phyloP scores from a whole-genome alignment of 2,113 vertebrate genomes.

The Hiodon alosoides region DNA sequence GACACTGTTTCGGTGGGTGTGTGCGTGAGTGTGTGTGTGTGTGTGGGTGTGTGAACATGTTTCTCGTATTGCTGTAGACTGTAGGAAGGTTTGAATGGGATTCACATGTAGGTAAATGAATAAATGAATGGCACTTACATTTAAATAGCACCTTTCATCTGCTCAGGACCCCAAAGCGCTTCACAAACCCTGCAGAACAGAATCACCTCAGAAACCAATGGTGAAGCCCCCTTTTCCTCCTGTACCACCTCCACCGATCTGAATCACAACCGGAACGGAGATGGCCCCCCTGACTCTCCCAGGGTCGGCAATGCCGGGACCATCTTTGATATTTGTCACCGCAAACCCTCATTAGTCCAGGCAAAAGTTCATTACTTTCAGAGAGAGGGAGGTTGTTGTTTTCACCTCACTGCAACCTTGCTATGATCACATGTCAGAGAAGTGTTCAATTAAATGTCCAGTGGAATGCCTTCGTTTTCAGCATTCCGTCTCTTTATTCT shows the following conservation, averaged over 20 bases:
- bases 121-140: slow-evolving; percentile 79
- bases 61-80: slow-evolving; percentile 24
- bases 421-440: too few relatives aligned
- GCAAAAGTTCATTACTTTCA: too few relatives aligned
- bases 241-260: slow-evolving; percentile 34
- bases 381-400: too few relatives aligned
- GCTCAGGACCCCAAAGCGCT: slow-evolving; percentile 77
- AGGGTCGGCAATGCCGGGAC: too few relatives aligned
- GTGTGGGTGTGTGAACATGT: slow-evolving; percentile 38
- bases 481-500: too few relatives aligned
- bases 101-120: slow-evolving; percentile 64
- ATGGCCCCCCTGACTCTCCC: too few relatives aligned
- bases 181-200: slow-evolving; percentile 80
- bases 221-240: slow-evolving; percentile 49
- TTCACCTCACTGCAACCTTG: too few relatives aligned
- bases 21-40: slow-evolving; percentile 10
- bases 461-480: too few relatives aligned
- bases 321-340: too few relatives aligned
- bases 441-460: too few relatives aligned
- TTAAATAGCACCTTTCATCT: slow-evolving; percentile 81
- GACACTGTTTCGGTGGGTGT: slow-evolving; percentile 17
- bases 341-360: too few relatives aligned
- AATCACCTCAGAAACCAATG: slow-evolving; percentile 73
- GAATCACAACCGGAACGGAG: not conserved
- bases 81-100: slow-evolving; percentile 41